Base-by-base conservation (phyloP, 2,888 invertebrate genomes). In the Aradus depressus region DNA sequence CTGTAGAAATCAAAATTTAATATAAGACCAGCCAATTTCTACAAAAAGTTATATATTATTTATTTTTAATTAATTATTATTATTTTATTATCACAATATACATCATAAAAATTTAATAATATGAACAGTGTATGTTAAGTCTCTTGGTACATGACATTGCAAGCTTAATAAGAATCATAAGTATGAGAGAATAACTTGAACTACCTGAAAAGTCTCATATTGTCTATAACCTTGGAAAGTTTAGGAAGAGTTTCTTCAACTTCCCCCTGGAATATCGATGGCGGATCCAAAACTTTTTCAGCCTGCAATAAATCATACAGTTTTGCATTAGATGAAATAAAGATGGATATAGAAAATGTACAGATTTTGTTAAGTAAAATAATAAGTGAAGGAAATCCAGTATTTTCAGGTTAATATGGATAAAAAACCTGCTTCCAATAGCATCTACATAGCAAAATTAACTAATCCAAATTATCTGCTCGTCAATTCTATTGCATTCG, bases 241-340 rank as follows among this genome's bases (percentile, higher is more conserved):
- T 79, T 81, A 4, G 73, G 62, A 12, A 78, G 67, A 38, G 80
- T 80, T 60, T 89, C 88, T 57, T 85, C 84, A 0, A 81, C 72
- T 57, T 92, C 92, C 0, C 85, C 86, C 71, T 89, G 87, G 67
- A 93, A 91, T 58, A 93, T 75, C 1, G 84, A 77, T 14, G 74
- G 68, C 0, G 90, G 85, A 64, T 91, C 90, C 50, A 89, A 68
- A 59, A 80, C 79, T 58, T 75, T 77, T 0, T 57, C 54, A 8
- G 57, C 51, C 59, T 59, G 44, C 14, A 49, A 52, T 56, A 41
- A 54, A 23, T 16, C 16, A 35, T 10, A 50, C 3, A 41, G 31
- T 14, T 8, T 39, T 54, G 44, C 18, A 23, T 23, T 21, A 10
- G 10, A 4, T 21, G 16, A 42, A 31, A 43, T 14, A 34, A 4